Base-by-base conservation (phyloP, 1,140 invertebrate genomes). In the Trachymyrmex cornetzi region DNA sequence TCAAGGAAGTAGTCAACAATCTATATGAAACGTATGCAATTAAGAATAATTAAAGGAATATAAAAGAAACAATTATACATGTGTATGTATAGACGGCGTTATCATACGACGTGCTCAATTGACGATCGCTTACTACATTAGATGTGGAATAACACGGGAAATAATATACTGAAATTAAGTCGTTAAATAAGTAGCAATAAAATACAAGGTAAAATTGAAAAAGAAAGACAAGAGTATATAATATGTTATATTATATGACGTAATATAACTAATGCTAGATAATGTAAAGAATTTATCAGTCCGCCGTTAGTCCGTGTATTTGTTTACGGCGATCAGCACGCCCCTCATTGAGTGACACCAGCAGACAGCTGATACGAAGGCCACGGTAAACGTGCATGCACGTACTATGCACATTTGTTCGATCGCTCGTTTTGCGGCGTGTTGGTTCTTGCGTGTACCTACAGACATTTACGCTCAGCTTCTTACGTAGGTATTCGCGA, bases 321-420 rank as follows among this genome's bases (percentile, higher is more conserved):
- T 84, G 80, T 61, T 75, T 82, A 74, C 24, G 69, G 9, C 27
- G 19, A 61, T 24, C 19, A 61, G 38, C 80, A 74, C 55, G 80
- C 38, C 27, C 19, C 24, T 61, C 80, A 75, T 75, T 75, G 67
- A 84, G n/a, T 74, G 69, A 84, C 55, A 55, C 55, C 69, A 75
- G 69, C 55, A 34, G 69, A 84, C 80, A 84, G 80, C 80, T 84
- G 80, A 84, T 84, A 84, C 80, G 69, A 75, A 84, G 80, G 80
- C 69, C 69, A 55, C 30, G 64, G 48, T 34, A 22, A 72, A 50
- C 55, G 80, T 84, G 55, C 55, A 63, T 48, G n/a, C 27, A 75
- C 80, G n/a, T 74, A 74, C n/a, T 74, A 27, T 55, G 69, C 80
- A 44, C 38, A 61, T 24, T 67, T 80, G 16, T 19, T 66, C 22